phyloP scores from a whole-genome alignment of 1,140 invertebrate species.

The Lordiphosa stackelbergi region DNA sequence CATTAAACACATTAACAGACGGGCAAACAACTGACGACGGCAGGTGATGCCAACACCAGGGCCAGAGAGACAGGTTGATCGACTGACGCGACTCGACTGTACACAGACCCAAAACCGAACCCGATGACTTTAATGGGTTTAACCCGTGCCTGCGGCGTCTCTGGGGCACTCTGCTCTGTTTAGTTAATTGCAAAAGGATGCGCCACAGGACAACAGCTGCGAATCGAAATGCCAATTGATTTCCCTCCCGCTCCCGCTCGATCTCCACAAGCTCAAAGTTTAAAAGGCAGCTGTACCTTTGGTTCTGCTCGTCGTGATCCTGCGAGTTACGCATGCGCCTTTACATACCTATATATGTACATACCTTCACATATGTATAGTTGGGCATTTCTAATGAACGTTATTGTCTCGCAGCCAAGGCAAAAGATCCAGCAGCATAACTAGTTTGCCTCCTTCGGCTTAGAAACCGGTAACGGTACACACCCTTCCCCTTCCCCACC shows the following conservation, averaged over 20 bases:
- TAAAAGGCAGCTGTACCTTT: slow-evolving; percentile 33
- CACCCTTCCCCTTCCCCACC: slow-evolving; percentile 7
- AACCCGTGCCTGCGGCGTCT: slow-evolving; percentile 56
- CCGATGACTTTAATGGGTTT: slow-evolving; percentile 60
- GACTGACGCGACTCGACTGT: slow-evolving; percentile 41
- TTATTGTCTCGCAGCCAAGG: slow-evolving; percentile 57
- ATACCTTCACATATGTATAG: slow-evolving; percentile 11
- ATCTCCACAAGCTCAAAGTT: slow-evolving; percentile 17
- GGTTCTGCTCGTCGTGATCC: slow-evolving; percentile 11
- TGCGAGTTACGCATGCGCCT: slow-evolving; percentile 1
- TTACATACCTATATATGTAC: slow-evolving; percentile 1
- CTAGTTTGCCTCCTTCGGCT: slow-evolving; percentile 51
- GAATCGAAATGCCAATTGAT: slow-evolving; percentile 51
- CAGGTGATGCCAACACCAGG: slow-evolving; percentile 59
- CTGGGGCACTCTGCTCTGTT: slow-evolving; percentile 11
- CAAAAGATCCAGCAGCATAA: slow-evolving; percentile 49
- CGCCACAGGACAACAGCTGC: slow-evolving; percentile 66
- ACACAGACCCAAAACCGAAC: slow-evolving; percentile 31
- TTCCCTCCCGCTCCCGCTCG: slow-evolving; percentile 9
- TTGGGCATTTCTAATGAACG: slow-evolving; percentile 58
- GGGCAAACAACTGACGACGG: slow-evolving; percentile 39
- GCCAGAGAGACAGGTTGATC: slow-evolving; percentile 55
- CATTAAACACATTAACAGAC: slow-evolving; percentile 73
- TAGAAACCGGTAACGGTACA: slow-evolving; percentile 65
- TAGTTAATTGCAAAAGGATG: slow-evolving; percentile 64